Evolutionary conservation across 2,113 vertebrate species (phyloP), one percentile per base, ranked within the genome.

Genomic region (Dromiciops gliroides): DNA sequence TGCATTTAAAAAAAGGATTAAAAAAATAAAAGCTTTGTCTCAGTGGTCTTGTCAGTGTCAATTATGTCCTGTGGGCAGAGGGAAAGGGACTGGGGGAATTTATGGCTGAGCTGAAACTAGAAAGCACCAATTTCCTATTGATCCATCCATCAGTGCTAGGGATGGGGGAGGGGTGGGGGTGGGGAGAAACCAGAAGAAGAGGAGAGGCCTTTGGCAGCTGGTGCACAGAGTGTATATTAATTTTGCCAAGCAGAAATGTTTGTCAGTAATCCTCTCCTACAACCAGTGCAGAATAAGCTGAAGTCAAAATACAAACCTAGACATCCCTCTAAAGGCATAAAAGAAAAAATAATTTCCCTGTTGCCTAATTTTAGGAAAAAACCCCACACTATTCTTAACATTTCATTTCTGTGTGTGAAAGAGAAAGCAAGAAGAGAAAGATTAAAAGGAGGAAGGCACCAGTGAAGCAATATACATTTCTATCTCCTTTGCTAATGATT

Each of bases 151-250:
- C 92, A 47, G 94, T 0, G 1, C 23, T 37, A 22, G 53, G 49
- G 26, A 91, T 91, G 11, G 2, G 83, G 48, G 3, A n/a, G 19
- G 10, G 25, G 50, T 31, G 16, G 48, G 0, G 12, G 0, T 19
- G 6, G n/a, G 67, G 67, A 44, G 19, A 83, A 83, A n/a, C n/a
- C 67, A 83, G 67, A 83, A 60, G 28, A 67, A 37, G 19, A 48
- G 53, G 26, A 9, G 28, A 3, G 9, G 28, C 1, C 0, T 0
- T 10, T 23, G 53, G 51, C 91, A 96, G 94, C 93, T 10, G 51
- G 90, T 37, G 10, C 25, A 0, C 10, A 50, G 51, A 52, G 0
- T 0, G 0, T 0, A 2, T 0, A 0, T 0, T 1, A 37, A 37
- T 96, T 95, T 94, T 8, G 93, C 91, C 92, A 92, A 26, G 92